Evolutionary conservation across 1,140 invertebrate genomes (phyloP).

Genomic region (Ladona fulva): DNA sequence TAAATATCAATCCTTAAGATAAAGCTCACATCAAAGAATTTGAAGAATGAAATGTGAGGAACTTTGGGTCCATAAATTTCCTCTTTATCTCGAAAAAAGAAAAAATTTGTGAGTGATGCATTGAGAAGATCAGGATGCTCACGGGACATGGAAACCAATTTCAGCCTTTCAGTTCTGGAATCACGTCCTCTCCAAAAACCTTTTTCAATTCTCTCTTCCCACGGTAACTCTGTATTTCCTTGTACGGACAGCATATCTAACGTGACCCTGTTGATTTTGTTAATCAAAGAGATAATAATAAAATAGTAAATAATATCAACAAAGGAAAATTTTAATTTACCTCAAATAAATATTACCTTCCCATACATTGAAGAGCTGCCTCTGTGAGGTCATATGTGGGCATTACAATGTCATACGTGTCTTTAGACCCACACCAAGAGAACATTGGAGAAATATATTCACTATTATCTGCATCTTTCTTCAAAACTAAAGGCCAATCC

Average conservation of each 20-base stretch:
- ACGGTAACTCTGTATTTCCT: slow-evolving; percentile 59
- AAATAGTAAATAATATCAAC: background rate
- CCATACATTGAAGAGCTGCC: slow-evolving; percentile 83
- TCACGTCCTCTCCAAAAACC: slow-evolving; percentile 90
- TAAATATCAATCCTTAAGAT: background rate
- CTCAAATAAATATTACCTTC: slow-evolving; percentile 53
- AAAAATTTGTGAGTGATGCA: slow-evolving; percentile 91
- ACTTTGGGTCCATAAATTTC: slow-evolving; percentile 75
- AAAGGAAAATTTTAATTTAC: background rate
- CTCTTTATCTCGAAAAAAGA: slow-evolving; percentile 85
- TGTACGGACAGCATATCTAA: slow-evolving; percentile 85
- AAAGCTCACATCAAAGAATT: slow-evolving; percentile 83
- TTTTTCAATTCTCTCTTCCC: slow-evolving; percentile 64
- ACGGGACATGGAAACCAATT: slow-evolving; percentile 70
- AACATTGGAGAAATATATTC: slow-evolving; percentile 66
- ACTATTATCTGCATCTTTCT: slow-evolving; percentile 35
- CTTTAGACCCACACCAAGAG: slow-evolving; percentile 89
- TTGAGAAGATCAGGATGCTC: slow-evolving; percentile 75
- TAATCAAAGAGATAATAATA: background rate
- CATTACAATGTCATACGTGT: slow-evolving; percentile 80
- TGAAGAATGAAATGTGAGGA: slow-evolving; percentile 81
- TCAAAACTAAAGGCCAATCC: slow-evolving; percentile 80
- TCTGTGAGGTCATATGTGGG: slow-evolving; percentile 94
- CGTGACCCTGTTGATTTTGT: slow-evolving; percentile 55
- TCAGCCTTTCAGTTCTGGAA: slow-evolving; percentile 69